A percentile compares a stretch with the other conserved stretches of the same genome.
Evolutionary conservation across 2,113 vertebrate genomes (phyloP).

Genomic region (Periophthalmus modestus): DNA sequence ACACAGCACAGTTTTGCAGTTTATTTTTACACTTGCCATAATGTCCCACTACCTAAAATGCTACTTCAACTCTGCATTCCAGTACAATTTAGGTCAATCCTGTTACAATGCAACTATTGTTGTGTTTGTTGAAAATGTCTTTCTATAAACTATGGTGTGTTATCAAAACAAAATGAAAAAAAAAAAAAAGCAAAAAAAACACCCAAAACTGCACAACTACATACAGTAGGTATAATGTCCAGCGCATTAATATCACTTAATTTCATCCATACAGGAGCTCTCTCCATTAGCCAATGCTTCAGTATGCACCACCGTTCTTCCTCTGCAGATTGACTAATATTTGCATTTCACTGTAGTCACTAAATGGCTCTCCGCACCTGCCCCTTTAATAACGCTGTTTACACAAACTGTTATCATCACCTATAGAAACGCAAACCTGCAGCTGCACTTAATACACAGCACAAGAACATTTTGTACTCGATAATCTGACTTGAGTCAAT

Average conservation of each 20-base stretch:
- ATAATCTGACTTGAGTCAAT: not conserved
- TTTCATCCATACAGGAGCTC: not conserved
- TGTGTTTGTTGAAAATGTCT: not conserved
- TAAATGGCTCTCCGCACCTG: constrained; percentile 38
- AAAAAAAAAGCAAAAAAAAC: not conserved
- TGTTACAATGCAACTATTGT: not conserved
- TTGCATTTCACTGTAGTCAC: constrained; percentile 44
- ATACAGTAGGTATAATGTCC: not conserved
- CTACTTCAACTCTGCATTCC: too few species aligned
- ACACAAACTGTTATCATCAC: constrained; percentile 6
- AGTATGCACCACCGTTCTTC: constrained; percentile 42
- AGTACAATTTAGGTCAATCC: not conserved
- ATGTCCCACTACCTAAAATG: not conserved
- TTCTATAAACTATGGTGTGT: not conserved
- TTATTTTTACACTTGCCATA: not conserved
- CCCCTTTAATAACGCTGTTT: constrained; percentile 10
- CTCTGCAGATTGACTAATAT: constrained; percentile 26
- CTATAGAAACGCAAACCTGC: constrained; percentile 16
- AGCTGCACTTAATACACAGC: constrained; percentile 18
- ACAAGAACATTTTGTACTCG: not conserved
- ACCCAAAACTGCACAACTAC: too few species aligned
- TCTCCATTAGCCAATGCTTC: constrained; percentile 17
- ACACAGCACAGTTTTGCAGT: not conserved
- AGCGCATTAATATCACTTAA: not conserved
- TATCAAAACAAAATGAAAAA: not conserved